These are phyloP conservation scores for Numida meleagris DNA, from an alignment of 2,113 vertebrate genomes.

Conservation along the genomic window DNA sequence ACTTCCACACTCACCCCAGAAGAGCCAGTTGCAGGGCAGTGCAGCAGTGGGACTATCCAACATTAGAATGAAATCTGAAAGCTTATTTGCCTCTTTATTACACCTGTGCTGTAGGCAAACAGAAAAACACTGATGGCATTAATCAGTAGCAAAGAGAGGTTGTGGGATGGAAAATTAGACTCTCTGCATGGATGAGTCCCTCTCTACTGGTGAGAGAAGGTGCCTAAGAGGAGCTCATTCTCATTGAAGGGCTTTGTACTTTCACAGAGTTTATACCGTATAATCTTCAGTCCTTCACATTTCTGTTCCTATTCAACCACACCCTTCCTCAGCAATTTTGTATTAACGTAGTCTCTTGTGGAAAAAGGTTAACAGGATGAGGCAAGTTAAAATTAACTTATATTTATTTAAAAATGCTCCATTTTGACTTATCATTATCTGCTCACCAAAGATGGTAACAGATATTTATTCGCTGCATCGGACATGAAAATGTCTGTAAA, in stretches of 20 bases:
- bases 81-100: not conserved
- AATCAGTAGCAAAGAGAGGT: not conserved
- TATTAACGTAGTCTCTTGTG: not conserved
- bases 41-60: not conserved
- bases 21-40: not conserved
- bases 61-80: not conserved
- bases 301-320: not conserved
- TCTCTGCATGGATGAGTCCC: rapidly evolving
- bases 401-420: not conserved
- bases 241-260: not conserved
- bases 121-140: not conserved
- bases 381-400: not conserved
- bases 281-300: not conserved
- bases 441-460: not conserved
- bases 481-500: not conserved
- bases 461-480: not conserved
- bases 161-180: not conserved
- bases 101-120: not conserved
- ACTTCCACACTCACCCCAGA: not conserved
- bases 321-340: not conserved
- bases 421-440: not conserved
- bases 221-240: not conserved
- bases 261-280: not conserved
- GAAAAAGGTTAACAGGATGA: not conserved
- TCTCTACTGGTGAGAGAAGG: not conserved